Evolutionary conservation across 2,888 invertebrate species (phyloP).

Genomic region (Rhagonycha fulva): DNA sequence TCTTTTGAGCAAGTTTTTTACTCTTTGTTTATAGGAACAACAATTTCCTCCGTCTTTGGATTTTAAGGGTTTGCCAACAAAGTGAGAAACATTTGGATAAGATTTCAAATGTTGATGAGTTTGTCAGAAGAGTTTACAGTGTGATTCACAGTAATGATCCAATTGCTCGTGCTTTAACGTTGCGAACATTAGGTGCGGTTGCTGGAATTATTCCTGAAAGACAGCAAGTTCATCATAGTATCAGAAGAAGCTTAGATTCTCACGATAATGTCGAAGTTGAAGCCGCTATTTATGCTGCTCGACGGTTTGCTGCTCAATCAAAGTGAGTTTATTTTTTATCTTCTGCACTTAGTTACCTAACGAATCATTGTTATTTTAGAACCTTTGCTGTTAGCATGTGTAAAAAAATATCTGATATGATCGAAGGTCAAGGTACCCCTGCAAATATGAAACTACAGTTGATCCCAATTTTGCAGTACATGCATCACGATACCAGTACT

Average conservation of each 20-base stretch:
- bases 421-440: slow-evolving; percentile 89
- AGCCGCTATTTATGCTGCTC: slow-evolving; percentile 94
- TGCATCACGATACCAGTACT: slow-evolving; percentile 78
- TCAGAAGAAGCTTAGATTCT: slow-evolving; percentile 88
- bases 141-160: slow-evolving; percentile 98
- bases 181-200: slow-evolving; percentile 88
- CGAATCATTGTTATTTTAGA: slow-evolving; percentile 55
- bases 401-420: slow-evolving; percentile 94
- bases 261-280: slow-evolving; percentile 95
- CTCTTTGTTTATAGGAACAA: slow-evolving; percentile 61
- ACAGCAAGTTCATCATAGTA: slow-evolving; percentile 94
- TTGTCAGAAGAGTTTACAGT: slow-evolving; percentile 85
- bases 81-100: slow-evolving; percentile 95
- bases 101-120: slow-evolving; percentile 94
- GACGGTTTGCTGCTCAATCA: slow-evolving; percentile 92
- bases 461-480: slow-evolving; percentile 88
- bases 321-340: slow-evolving; percentile 61
- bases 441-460: slow-evolving; percentile 89
- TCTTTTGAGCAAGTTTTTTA: not conserved
- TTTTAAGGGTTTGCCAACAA: slow-evolving; percentile 90
- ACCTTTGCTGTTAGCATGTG: slow-evolving; percentile 96
- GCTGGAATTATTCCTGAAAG: slow-evolving; percentile 92
- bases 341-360: not conserved
- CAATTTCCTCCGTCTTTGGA: slow-evolving; percentile 91
- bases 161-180: slow-evolving; percentile 87